Conservation (phyloP, 2,113 vertebrate genomes). For the Amblyopsis rosae region DNA sequence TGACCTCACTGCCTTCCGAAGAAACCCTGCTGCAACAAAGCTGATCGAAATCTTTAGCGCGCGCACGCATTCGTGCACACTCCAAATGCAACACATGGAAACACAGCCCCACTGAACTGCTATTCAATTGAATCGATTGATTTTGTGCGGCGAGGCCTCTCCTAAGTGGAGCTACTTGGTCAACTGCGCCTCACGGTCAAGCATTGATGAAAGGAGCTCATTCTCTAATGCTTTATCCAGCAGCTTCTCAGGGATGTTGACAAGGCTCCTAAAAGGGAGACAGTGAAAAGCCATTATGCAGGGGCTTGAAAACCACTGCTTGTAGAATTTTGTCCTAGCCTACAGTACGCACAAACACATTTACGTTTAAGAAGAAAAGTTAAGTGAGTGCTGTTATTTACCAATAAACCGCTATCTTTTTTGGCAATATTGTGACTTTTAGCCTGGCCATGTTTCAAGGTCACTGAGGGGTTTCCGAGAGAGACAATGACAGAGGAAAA, state of each 20-base stretch:
- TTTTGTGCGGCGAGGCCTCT: conserved; percentile 56
- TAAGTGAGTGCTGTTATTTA: too few relatives aligned
- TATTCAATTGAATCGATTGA: conserved; percentile 53
- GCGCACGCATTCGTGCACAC: not conserved
- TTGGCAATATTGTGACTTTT: conserved; percentile 66
- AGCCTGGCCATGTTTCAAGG: conserved; percentile 17
- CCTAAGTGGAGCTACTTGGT: conserved; percentile 62
- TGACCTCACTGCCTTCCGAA: too few relatives aligned
- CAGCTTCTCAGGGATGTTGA: conserved; percentile 41
- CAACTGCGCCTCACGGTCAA: conserved; percentile 46
- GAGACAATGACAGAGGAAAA: too few relatives aligned
- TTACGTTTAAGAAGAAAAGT: too few relatives aligned
- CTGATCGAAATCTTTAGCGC: not conserved
- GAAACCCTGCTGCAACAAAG: too few relatives aligned
- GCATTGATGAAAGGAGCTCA: conserved; percentile 52
- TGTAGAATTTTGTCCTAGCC: too few relatives aligned
- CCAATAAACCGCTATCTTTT: conserved; percentile 60
- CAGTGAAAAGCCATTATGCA: conserved; percentile 42
- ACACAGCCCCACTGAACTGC: too few relatives aligned
- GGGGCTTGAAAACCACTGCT: not conserved
- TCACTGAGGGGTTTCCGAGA: too few relatives aligned
- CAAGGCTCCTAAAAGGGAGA: conserved; percentile 39
- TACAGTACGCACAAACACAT: too few relatives aligned
- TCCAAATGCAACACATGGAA: too few relatives aligned
- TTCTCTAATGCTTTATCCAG: conserved; percentile 59